A percentile compares a stretch with the other conserved stretches of the same genome.
phyloP scores from a whole-genome alignment of 1,140 invertebrate species.

The Cydia amplana region DNA sequence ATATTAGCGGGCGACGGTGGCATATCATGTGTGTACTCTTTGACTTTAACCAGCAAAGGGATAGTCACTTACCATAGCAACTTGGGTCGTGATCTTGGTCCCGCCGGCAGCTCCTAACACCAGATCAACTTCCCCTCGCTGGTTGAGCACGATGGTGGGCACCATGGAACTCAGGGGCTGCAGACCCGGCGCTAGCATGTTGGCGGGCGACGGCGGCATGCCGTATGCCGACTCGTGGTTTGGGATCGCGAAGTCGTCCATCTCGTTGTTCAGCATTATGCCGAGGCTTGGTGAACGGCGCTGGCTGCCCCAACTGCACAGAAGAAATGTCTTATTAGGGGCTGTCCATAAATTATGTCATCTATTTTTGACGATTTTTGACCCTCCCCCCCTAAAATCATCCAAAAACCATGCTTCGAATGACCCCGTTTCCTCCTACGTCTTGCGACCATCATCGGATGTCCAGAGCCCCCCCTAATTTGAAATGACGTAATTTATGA shows the following conservation, averaged over 20 bases:
- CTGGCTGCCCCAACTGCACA: constrained; percentile 86
- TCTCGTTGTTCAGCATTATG: constrained; percentile 95
- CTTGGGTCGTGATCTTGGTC: constrained; percentile 91
- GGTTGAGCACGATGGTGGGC: constrained; percentile 88
- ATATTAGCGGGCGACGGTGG: constrained; percentile 91
- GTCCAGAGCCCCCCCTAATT: too few relatives aligned
- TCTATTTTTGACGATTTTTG: too few relatives aligned
- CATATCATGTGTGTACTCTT: too few relatives aligned
- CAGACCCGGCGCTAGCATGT: constrained; percentile 90
- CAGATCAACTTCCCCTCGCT: constrained; percentile 83
- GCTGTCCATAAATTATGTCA: too few relatives aligned
- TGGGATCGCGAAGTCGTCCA: constrained; percentile 97
- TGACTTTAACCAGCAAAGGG: constrained; percentile 79
- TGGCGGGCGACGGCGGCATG: constrained; percentile 88
- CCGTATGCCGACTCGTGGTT: constrained; percentile 88
- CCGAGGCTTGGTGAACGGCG: constrained; percentile 88
- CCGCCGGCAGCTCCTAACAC: constrained; percentile 94
- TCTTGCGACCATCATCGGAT: too few relatives aligned
- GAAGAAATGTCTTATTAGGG: constrained; percentile 31
- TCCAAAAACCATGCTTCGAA: too few relatives aligned
- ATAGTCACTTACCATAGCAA: constrained; percentile 84
- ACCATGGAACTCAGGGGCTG: constrained; percentile 95
- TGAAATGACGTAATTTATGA: too few relatives aligned
- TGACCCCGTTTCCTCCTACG: too few relatives aligned
- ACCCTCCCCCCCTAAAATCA: too few relatives aligned